Evolutionary conservation across 2,797 vertebrate genomes (phyloP), one percentile per base, ranked within the genome.

Genomic region (Bufotes viridis): DNA sequence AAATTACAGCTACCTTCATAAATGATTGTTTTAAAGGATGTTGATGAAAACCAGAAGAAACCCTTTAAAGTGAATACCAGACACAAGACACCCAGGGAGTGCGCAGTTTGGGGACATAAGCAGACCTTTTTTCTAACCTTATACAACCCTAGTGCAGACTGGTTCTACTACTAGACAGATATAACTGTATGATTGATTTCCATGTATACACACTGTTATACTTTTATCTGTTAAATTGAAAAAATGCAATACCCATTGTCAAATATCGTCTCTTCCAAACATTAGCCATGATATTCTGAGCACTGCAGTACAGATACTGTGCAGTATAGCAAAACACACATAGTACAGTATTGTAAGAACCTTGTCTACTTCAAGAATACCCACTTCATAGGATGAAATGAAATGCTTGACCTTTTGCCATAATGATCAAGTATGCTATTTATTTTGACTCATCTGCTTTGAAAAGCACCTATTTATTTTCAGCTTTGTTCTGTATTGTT

Each of bases 371-470:
- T 82, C 34, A 67, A 12, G n/a, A 24, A 82, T 17, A 82, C 69
- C 20, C n/a, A 17, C 22, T 79, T 51, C 24, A 49, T 55, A 26
- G 3, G 20, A 53, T 67, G 34, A n/a, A 67, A 7, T 53, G 22
- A 10, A 69, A 57, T 29, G 13, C 12, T 26, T 82, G 49, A 69
- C 65, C 34, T 24, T 15, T 3, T 17, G 7, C 8, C 18, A 24
- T 24, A 63, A 11, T 26, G 9, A 70, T 70, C 57, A 80, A 10
- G 18, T 60, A 20, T 29, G 6, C 63, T 11, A 26, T 70, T 82
- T 70, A 53, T 26, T 22, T 9, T 42, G 18, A 82, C 57, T 29
- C n/a, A 82, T 82, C 63, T 53, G n/a, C 81, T 67, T 49, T 82
- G 61, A 82, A 82, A 22, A 26, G 13, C 24, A 26, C n/a, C 75